Evolutionary conservation across 2,888 invertebrate genomes (phyloP).

Genomic region (Lasioglossum vierecki): DNA sequence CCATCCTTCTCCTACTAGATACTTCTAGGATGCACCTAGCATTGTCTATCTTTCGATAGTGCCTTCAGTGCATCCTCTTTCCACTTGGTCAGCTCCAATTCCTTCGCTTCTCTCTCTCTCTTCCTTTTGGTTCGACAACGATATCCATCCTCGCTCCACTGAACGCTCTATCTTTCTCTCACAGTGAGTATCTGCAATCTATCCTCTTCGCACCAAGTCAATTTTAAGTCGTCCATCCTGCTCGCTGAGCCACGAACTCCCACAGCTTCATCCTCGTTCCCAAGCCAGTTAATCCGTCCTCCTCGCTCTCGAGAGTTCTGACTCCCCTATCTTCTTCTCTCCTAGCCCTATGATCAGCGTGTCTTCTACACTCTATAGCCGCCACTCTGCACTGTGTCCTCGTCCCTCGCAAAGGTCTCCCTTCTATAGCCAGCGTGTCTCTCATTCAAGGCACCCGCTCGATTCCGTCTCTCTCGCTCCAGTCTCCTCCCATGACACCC

Average conservation of each 20-base stretch:
- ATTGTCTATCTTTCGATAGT: neutral
- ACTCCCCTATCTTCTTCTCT: neutral
- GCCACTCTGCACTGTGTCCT: neutral
- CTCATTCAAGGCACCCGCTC: slow-evolving; percentile 21
- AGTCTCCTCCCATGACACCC: neutral
- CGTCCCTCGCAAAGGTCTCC: neutral
- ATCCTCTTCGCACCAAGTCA: neutral
- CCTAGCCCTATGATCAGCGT: neutral
- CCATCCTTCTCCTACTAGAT: neutral
- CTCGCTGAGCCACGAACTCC: neutral
- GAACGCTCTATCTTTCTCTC: neutral
- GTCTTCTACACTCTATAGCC: neutral
- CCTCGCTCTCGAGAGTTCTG: neutral
- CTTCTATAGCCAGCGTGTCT: neutral
- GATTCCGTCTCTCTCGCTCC: neutral
- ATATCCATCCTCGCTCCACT: neutral
- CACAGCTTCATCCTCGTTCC: neutral
- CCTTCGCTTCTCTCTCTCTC: neutral
- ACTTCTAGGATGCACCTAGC: neutral
- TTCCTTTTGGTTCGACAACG: neutral
- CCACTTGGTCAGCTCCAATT: neutral
- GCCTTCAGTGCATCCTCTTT: neutral
- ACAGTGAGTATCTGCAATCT: neutral
- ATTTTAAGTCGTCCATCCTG: neutral
- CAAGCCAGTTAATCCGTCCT: neutral